Base-by-base conservation (phyloP, 1,140 invertebrate species). In the Nylanderia fulva region DNA sequence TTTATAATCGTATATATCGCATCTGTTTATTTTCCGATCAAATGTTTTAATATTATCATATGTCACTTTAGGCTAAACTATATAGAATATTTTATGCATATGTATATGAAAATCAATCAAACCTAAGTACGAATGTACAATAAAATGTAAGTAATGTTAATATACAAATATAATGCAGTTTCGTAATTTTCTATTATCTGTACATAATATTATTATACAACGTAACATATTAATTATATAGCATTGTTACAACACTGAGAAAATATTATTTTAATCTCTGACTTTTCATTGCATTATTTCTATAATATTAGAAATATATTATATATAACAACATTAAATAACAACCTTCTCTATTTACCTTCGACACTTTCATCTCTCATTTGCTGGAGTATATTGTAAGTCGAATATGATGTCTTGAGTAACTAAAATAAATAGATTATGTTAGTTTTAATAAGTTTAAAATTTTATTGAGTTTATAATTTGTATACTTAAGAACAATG, bases 371-470 rank as follows among this genome's bases (percentile, higher is more conserved):
- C 3, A 7, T 66, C 15, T 33, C 33, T 5, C 58, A 11, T 74
- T 27, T 68, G 64, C 36, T 88, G 85, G 24, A 90, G 36, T 45
- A 90, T 0, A 6, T 84, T 90, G 18, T 58, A 90, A 9, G 48
- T 60, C 0, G 88, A 86, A 39, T 88, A 90, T 1, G 88, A 85
- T 11, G 66, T 84, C 52, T 90, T 90, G 3, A 90, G 0, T 7
- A 90, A 11, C 87, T 90, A 48, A 27, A 61, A 27, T 27, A 61
- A 61, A 5, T 1, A 61, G 6, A 54, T 54, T 21, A 15, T 33
- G 0, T 60, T 24, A 27, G 15, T 27, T 60, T 61, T 29, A 33
- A 39, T 36, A 48, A 48, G 5, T 6, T 66, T 39, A 52, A 48
- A 33, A 1, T 18, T 24, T 39, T 24, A 68, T 21, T 2, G 0